phyloP scores from a whole-genome alignment of 2,113 vertebrate genomes.

The Camelus bactrianus region DNA sequence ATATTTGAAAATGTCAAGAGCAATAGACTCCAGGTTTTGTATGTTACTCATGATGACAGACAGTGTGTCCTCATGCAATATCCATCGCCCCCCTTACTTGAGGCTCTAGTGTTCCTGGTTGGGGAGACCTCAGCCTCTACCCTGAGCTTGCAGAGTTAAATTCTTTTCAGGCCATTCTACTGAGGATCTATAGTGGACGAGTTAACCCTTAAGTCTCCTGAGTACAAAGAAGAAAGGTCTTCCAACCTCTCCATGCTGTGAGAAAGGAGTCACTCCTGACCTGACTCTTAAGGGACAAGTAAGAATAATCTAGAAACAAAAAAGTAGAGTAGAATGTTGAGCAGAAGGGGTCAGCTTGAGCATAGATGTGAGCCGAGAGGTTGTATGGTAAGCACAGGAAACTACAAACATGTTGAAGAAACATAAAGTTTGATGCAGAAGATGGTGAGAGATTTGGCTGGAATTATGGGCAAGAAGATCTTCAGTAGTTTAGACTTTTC shows the following conservation, averaged over 20 bases:
- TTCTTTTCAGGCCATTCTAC: background rate
- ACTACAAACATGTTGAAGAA: background rate
- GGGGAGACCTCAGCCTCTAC: background rate
- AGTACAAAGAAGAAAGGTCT: background rate
- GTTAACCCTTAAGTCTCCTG: background rate
- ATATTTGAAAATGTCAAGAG: background rate
- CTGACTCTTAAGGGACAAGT: background rate
- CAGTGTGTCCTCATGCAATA: fast-evolving
- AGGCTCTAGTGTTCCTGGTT: background rate
- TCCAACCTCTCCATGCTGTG: background rate
- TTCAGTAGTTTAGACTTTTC: background rate
- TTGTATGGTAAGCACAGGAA: background rate
- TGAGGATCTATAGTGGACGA: background rate
- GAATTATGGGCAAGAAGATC: fast-evolving
- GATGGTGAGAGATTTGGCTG: no score
- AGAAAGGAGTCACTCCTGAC: background rate
- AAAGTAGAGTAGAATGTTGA: no score
- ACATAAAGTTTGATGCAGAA: no score
- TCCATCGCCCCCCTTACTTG: fast-evolving
- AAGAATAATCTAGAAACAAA: background rate
- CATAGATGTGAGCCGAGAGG: no score
- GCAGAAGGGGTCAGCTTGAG: no score
- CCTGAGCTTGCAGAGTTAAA: background rate
- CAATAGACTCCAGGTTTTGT: background rate
- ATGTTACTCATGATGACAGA: background rate